These are phyloP conservation scores for Sardinella longiceps DNA, from an alignment of 2,797 vertebrate genomes.

Conservation along the genomic window DNA sequence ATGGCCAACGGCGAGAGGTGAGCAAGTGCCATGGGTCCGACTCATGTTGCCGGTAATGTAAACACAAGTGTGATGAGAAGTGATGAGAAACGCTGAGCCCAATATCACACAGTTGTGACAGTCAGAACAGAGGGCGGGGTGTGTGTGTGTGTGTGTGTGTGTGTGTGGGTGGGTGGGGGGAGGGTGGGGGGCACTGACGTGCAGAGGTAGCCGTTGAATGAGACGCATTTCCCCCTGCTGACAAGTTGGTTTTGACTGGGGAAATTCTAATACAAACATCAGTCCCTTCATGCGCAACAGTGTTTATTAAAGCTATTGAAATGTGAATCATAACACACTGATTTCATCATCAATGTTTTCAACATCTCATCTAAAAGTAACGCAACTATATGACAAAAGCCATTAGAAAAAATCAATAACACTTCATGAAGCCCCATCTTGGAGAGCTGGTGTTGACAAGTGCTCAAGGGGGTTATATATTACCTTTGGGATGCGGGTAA, in stretches of 20 bases:
- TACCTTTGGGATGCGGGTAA: background rate
- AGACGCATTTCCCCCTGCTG: slow-evolving; percentile 35
- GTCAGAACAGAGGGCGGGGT: background rate
- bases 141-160: too few relatives aligned
- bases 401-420: background rate
- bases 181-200: too few relatives aligned
- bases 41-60: slow-evolving; percentile 60
- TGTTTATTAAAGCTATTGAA: slow-evolving; percentile 52
- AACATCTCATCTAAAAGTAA: slow-evolving; percentile 4
- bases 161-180: too few relatives aligned
- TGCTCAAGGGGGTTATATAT: background rate
- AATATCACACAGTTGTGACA: slow-evolving; percentile 66
- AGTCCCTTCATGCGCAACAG: slow-evolving; percentile 42
- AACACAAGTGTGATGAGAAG: slow-evolving; percentile 62
- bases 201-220: background rate
- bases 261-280: slow-evolving; percentile 51
- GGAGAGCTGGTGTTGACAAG: background rate
- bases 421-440: background rate
- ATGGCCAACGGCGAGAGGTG: slow-evolving; percentile 50
- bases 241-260: slow-evolving; percentile 39
- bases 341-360: slow-evolving; percentile 18
- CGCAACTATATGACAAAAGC: slow-evolving; percentile 5
- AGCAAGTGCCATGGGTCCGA: slow-evolving; percentile 46
- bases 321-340: slow-evolving; percentile 24
- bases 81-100: slow-evolving; percentile 62